Percentiles rank a stretch among this genome's conserved stretches.
phyloP scores from a whole-genome alignment of 2,113 vertebrate species.

The Chaenocephalus aceratus region DNA sequence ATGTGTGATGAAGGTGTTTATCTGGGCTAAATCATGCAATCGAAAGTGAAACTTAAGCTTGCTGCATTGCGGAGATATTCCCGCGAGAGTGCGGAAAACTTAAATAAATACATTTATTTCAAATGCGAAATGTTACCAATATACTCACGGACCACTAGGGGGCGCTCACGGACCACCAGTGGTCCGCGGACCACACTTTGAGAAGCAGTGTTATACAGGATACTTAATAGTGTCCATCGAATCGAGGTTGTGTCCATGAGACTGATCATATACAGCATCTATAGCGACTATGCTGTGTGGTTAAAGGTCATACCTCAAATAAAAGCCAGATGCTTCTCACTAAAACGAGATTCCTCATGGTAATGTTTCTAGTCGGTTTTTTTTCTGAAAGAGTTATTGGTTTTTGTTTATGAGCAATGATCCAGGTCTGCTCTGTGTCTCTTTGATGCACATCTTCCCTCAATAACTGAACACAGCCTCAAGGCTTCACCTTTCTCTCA shows the following conservation, averaged over 20 bases:
- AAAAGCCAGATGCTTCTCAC: conserved; percentile 8
- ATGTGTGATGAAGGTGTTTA: too few relatives aligned
- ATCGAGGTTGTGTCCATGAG: background rate
- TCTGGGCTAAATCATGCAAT: too few relatives aligned
- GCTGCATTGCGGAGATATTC: too few relatives aligned
- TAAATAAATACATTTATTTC: too few relatives aligned
- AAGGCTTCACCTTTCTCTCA: background rate
- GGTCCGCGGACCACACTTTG: too few relatives aligned
- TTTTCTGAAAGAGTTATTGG: conserved; percentile 16
- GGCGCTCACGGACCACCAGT: too few relatives aligned
- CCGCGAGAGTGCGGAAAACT: too few relatives aligned
- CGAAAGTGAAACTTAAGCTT: too few relatives aligned
- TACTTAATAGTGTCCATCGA: background rate
- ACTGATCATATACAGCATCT: background rate
- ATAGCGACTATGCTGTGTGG: background rate
- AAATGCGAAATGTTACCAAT: too few relatives aligned
- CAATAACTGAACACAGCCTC: background rate
- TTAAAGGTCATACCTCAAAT: background rate
- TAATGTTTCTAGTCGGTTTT: background rate
- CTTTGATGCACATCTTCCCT: background rate
- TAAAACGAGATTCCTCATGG: conserved; percentile 4
- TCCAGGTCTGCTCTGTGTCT: conserved; percentile 3
- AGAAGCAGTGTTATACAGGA: background rate
- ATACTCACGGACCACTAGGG: too few relatives aligned
- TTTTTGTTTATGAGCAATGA: conserved; percentile 10